Conservation (phyloP, 2,113 vertebrate species). For the Nansenia antarctica region DNA sequence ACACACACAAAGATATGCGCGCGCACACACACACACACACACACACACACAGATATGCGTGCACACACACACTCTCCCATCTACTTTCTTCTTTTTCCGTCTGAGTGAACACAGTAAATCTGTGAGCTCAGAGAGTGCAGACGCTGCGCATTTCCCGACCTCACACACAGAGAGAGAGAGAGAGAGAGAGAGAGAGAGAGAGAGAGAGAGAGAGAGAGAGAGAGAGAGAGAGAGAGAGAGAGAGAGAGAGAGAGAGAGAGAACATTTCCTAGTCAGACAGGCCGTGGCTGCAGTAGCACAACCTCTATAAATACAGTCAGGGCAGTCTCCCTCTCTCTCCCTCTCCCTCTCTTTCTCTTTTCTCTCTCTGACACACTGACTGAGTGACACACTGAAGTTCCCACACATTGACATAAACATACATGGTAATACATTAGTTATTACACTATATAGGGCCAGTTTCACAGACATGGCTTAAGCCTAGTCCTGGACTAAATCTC, state of each 20-base stretch:
- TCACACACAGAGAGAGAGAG: conserved; percentile 35
- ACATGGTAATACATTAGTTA: no score
- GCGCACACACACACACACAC: conserved; percentile 17
- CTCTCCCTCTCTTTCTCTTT: conserved; percentile 27
- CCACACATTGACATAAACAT: not conserved
- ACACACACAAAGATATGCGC: conserved; percentile 21
- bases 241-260: conserved; percentile 18
- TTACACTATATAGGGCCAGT: no score
- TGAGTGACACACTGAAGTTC: conserved; percentile 48
- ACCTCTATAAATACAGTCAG: conserved; percentile 52
- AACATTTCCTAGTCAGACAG: conserved; percentile 33
- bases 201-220: conserved; percentile 26
- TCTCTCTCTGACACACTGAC: conserved; percentile 53
- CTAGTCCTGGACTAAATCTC: no score
- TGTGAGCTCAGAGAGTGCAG: conserved; percentile 64
- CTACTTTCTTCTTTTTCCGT: conserved; percentile 59
- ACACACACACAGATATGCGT: not conserved
- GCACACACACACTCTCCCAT: conserved; percentile 19
- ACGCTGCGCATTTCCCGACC: conserved; percentile 63
- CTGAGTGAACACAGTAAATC: conserved; percentile 74
- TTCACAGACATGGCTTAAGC: no score
- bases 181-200: conserved; percentile 26
- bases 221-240: conserved; percentile 15
- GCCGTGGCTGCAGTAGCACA: conserved; percentile 39
- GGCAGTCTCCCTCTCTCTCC: no score